Evolutionary conservation across 2,797 vertebrate genomes (phyloP).

Genomic region (Decapterus maruadsi): DNA sequence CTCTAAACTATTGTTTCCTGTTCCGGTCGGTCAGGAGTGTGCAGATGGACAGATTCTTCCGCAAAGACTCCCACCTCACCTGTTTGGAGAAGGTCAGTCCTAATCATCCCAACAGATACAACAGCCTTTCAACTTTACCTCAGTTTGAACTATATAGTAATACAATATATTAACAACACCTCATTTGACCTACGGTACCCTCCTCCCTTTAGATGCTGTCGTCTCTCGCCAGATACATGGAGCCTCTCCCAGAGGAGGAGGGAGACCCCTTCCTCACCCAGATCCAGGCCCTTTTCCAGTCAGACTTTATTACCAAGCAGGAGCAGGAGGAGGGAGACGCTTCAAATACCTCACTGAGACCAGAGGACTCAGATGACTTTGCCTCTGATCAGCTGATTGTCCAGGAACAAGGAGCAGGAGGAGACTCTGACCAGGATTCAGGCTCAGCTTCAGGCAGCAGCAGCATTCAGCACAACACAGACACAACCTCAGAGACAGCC

Average conservation of each 20-base stretch:
- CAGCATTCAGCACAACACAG: not conserved
- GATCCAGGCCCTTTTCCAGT: conserved; percentile 91
- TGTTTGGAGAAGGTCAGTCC: conserved; percentile 95
- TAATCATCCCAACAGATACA: not conserved
- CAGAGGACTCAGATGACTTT: conserved; percentile 47
- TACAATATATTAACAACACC: not conserved
- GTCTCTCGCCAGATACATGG: conserved; percentile 91
- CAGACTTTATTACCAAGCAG: conserved; percentile 87
- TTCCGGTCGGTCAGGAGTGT: conserved; percentile 85
- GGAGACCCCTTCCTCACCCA: conserved; percentile 90
- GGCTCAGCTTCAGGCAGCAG: conserved; percentile 18
- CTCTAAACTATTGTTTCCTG: conserved; percentile 14
- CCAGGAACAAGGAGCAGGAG: conserved; percentile 20
- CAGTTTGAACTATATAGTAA: not conserved
- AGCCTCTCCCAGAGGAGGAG: conserved; percentile 87
- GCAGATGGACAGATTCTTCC: conserved; percentile 93
- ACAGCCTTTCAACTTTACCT: not conserved
- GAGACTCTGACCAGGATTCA: conserved; percentile 33
- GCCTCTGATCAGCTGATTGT: conserved; percentile 52
- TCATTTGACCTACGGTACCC: not conserved
- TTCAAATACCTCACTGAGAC: conserved; percentile 51
- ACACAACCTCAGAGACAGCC: conserved; percentile 29
- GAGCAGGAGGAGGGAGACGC: conserved; percentile 72
- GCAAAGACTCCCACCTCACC: conserved; percentile 92
- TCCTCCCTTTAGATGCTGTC: conserved; percentile 89